phyloP scores from a whole-genome alignment of 2,888 invertebrate genomes.

The Lottia gigantea region DNA sequence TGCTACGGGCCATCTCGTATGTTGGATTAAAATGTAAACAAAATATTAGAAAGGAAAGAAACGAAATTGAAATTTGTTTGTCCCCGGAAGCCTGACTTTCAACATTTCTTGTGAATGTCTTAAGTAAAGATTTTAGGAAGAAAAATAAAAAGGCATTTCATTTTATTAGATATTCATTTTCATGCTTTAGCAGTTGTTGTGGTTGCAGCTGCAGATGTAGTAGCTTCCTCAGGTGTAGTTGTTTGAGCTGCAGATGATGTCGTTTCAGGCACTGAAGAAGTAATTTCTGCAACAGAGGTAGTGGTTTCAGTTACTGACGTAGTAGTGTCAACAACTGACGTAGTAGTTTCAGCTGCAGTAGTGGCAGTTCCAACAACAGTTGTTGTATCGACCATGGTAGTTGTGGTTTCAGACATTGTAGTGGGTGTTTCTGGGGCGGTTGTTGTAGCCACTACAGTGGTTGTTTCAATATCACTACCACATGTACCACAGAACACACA shows the following conservation, averaged over 20 bases:
- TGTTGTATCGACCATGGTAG: neutral
- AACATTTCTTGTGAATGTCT: too few relatives aligned
- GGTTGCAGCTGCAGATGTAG: neutral
- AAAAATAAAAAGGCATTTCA: too few relatives aligned
- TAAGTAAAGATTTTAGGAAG: too few relatives aligned
- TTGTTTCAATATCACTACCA: neutral
- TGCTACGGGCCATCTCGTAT: too few relatives aligned
- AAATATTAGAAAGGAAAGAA: too few relatives aligned
- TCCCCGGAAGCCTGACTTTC: too few relatives aligned
- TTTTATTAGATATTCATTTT: too few relatives aligned
- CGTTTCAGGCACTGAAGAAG: neutral
- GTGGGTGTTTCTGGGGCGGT: neutral
- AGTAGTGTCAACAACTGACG: neutral
- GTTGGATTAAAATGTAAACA: too few relatives aligned
- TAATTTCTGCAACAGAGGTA: neutral
- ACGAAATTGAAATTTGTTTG: too few relatives aligned
- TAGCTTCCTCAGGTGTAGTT: neutral
- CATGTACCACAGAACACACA: constrained; percentile 5
- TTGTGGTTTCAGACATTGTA: neutral
- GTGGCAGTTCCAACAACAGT: neutral
- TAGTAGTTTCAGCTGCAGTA: neutral
- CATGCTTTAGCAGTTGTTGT: too few relatives aligned
- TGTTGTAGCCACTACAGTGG: neutral
- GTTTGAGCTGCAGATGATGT: neutral
- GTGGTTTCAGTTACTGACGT: neutral